Percentiles rank a stretch among this genome's conserved stretches.
Evolutionary conservation across 92 coral and sea anemone genomes (phyloP).

Genomic region (Epizoanthus illoricatus): DNA sequence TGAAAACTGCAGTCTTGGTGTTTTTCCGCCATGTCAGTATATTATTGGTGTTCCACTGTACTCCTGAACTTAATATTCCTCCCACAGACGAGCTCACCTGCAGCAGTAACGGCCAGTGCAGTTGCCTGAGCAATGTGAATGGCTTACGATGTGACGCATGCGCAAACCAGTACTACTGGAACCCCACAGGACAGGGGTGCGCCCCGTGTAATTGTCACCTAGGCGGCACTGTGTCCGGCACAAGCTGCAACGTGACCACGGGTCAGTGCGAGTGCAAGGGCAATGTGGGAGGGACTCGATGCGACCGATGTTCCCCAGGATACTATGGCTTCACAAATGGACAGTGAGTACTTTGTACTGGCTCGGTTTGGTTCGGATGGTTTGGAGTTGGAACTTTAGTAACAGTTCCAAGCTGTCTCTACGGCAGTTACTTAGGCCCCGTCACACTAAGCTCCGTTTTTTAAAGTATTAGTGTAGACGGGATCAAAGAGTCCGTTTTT

Average conservation of each 20-base stretch:
- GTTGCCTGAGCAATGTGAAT: slow-evolving; percentile 72
- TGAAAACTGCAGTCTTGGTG: no score
- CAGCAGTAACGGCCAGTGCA: slow-evolving; percentile 77
- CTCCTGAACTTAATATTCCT: not conserved
- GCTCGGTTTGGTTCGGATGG: no score
- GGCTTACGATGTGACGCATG: slow-evolving; percentile 84
- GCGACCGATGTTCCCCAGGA: slow-evolving; percentile 81
- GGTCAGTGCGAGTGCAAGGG: slow-evolving; percentile 85
- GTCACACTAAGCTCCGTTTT: no score
- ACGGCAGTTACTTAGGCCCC: no score
- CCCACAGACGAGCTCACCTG: slow-evolving; percentile 71
- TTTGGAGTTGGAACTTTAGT: no score
- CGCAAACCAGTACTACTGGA: slow-evolving; percentile 73
- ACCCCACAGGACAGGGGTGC: slow-evolving; percentile 87
- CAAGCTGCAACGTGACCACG: slow-evolving; percentile 68
- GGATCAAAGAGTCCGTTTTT: no score
- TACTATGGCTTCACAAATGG: slow-evolving; percentile 69
- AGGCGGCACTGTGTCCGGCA: slow-evolving; percentile 64
- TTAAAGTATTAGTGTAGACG: no score
- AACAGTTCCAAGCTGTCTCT: no score
- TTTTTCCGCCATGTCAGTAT: no score
- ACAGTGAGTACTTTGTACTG: slow-evolving; percentile 31
- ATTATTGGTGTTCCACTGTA: no score
- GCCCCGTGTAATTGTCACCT: slow-evolving; percentile 65
- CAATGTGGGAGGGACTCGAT: slow-evolving; percentile 78